Conservation (phyloP, 2,113 vertebrate genomes). For the Cololabis saira region DNA sequence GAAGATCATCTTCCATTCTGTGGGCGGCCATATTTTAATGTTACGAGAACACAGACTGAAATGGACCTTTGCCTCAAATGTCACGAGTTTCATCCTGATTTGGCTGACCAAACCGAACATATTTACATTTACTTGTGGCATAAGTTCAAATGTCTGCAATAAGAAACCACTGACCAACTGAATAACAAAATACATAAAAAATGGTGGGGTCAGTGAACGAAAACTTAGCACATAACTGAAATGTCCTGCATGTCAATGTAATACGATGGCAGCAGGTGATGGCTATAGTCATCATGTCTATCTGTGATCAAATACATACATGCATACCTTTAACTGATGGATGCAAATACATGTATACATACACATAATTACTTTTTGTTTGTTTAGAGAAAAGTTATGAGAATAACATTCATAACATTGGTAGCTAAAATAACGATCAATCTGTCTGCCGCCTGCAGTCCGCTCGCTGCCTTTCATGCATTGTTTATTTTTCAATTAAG, state of each 20-base stretch:
- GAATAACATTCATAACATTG: not conserved
- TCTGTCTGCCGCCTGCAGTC: not conserved
- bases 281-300: slow-evolving; percentile 26
- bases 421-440: not conserved
- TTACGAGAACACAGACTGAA: slow-evolving; percentile 35
- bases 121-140: no score
- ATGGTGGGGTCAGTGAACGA: slow-evolving; percentile 27
- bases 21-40: slow-evolving; percentile 24
- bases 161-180: no score
- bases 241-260: slow-evolving; percentile 31
- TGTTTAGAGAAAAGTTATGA: not conserved
- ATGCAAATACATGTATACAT: no score
- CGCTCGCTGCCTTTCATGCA: not conserved
- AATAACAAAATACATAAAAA: not conserved
- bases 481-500: slow-evolving; percentile 26
- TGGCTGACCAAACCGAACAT: no score
- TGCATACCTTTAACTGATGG: slow-evolving; percentile 10
- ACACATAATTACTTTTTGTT: no score
- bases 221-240: slow-evolving; percentile 35
- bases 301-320: slow-evolving; percentile 4
- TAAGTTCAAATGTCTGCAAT: no score
- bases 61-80: slow-evolving; percentile 13
- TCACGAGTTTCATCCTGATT: not conserved
- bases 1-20: slow-evolving; percentile 64
- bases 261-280: slow-evolving; percentile 55